These are phyloP conservation scores for Axinella damicornis DNA, from an alignment of 37 sponge, comb jelly and placozoan genomes.

Conservation along the genomic window DNA sequence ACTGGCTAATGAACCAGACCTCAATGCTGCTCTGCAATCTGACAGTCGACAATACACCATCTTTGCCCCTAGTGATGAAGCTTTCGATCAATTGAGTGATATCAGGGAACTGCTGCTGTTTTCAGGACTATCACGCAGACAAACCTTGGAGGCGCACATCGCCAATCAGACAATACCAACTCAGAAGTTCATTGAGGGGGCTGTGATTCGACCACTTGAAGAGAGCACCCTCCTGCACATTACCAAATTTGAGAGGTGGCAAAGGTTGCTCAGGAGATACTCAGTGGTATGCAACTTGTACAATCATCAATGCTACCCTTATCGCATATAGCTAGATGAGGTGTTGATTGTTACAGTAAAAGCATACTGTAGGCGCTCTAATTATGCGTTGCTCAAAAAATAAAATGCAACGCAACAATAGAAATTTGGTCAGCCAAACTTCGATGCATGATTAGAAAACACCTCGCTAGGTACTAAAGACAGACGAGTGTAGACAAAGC, in stretches of 20 bases:
- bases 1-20: not conserved
- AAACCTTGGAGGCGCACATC: not conserved
- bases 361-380: too few species aligned
- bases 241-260: not conserved
- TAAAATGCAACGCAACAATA: too few species aligned
- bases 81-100: conserved; percentile 1
- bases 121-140: not conserved
- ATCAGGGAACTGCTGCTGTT: not conserved
- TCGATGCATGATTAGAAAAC: too few species aligned
- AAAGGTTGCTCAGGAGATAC: too few species aligned
- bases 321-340: too few species aligned
- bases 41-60: conserved; percentile 2
- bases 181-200: not conserved
- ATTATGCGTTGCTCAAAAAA: too few species aligned
- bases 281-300: too few species aligned
- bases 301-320: too few species aligned
- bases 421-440: too few species aligned
- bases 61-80: conserved; percentile 49
- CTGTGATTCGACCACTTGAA: not conserved
- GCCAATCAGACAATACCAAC: not conserved
- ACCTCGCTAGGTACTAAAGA: too few species aligned
- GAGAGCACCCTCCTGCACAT: conserved; percentile 2
- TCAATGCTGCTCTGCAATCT: conserved; percentile 2
- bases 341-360: too few species aligned
- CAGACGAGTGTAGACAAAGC: too few species aligned